Evolutionary conservation across 2,888 invertebrate genomes (phyloP).

Genomic region (Chelonus formosanus): DNA sequence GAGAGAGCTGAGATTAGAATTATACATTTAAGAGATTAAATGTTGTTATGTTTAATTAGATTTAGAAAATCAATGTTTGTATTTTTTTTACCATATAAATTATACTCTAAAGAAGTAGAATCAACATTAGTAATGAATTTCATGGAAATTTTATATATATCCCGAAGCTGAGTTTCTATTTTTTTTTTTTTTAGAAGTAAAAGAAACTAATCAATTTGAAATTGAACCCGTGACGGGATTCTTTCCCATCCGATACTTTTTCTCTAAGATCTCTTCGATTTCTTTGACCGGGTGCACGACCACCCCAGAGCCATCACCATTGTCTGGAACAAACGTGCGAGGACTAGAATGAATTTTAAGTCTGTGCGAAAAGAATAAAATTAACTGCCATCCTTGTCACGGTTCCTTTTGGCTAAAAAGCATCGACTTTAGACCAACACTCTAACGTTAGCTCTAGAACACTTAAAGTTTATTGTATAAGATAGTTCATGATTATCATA

Average conservation of each 20-base stretch:
- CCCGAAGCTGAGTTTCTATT: not conserved
- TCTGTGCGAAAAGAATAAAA: constrained; percentile 28
- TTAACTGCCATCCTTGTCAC: constrained; percentile 31
- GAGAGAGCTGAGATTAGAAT: too few species aligned
- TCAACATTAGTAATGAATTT: too few species aligned
- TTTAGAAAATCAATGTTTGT: too few species aligned
- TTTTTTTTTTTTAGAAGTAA: constrained; percentile 3
- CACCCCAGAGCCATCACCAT: constrained; percentile 28
- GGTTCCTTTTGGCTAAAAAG: constrained; percentile 20
- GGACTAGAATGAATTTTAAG: constrained; percentile 16
- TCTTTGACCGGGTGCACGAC: constrained; percentile 20
- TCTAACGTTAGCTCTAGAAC: not conserved
- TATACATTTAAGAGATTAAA: too few species aligned
- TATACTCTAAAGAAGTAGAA: too few species aligned
- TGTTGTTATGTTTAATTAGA: too few species aligned
- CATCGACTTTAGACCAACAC: not conserved
- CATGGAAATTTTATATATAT: too few species aligned
- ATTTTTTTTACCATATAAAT: too few species aligned
- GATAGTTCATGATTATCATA: constrained; percentile 11
- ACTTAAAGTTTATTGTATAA: not conserved
- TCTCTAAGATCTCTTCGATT: constrained; percentile 17
- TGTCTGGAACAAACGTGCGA: constrained; percentile 27
- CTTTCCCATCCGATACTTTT: constrained; percentile 15
- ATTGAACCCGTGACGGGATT: constrained; percentile 29
- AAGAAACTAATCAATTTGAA: constrained; percentile 21